phyloP scores from a whole-genome alignment of 2,113 vertebrate genomes.

The Ctenodactylus gundi region DNA sequence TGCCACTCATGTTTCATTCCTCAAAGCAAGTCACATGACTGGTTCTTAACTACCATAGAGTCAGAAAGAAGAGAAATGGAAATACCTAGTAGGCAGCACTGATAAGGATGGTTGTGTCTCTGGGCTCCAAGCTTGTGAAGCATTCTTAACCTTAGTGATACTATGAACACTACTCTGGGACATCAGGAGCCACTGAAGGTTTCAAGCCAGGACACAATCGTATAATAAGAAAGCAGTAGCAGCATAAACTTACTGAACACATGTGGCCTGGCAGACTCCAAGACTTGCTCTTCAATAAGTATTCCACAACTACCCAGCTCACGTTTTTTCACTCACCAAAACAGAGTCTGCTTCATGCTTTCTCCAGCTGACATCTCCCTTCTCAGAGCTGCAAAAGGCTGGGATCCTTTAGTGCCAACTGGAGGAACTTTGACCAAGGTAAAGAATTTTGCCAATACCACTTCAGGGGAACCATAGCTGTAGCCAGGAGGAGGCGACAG shows the following conservation, averaged over 20 bases:
- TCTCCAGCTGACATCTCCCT: not conserved
- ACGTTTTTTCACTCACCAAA: not conserved
- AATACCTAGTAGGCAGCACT: not conserved
- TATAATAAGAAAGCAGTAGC: not conserved
- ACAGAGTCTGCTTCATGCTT: not conserved
- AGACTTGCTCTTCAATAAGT: not conserved
- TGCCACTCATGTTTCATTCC: not conserved
- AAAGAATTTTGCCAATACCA: conserved; percentile 13
- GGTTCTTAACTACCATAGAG: not conserved
- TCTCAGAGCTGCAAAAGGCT: not conserved
- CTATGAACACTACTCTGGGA: not conserved
- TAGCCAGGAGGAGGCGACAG: not conserved
- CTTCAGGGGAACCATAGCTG: conserved; percentile 41
- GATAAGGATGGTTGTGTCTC: not conserved
- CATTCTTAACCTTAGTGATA: not conserved
- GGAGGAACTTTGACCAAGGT: not conserved
- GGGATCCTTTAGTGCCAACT: conserved; percentile 30
- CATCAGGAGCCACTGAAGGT: not conserved
- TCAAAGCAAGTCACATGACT: not conserved
- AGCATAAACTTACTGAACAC: not conserved
- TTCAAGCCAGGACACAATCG: not conserved
- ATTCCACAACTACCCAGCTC: not conserved
- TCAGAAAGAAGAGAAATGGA: not conserved
- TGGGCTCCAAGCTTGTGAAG: not conserved
- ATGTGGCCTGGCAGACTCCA: not conserved